A percentile compares a stretch with the other conserved stretches of the same genome.
These are phyloP conservation scores for Acronicta alni DNA, from an alignment of 2,888 invertebrate genomes.

Conservation along the genomic window DNA sequence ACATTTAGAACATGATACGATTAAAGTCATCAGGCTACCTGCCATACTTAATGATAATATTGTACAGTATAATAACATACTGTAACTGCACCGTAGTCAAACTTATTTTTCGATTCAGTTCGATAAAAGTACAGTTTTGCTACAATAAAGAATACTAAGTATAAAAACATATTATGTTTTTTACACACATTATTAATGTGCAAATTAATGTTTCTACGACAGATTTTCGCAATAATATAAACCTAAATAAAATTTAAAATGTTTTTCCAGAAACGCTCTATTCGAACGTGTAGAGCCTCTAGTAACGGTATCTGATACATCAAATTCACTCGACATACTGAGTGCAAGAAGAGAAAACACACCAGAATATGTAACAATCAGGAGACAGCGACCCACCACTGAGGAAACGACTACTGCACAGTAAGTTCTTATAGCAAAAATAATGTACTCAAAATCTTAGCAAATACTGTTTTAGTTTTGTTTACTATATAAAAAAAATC, in stretches of 20 bases:
- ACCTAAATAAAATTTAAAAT: neutral
- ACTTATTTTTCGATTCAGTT: too few relatives aligned
- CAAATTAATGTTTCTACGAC: too few relatives aligned
- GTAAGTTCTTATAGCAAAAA: constrained; percentile 71
- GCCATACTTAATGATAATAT: too few relatives aligned
- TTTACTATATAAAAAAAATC: neutral
- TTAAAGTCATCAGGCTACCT: too few relatives aligned
- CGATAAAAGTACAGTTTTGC: too few relatives aligned
- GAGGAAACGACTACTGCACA: constrained; percentile 84
- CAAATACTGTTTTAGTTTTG: neutral
- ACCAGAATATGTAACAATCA: constrained; percentile 92
- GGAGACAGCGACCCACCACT: constrained; percentile 88
- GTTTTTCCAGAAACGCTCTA: constrained; percentile 76
- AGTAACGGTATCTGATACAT: constrained; percentile 71
- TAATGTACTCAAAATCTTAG: neutral
- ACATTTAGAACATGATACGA: too few relatives aligned
- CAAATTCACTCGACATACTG: constrained; percentile 70
- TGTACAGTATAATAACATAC: too few relatives aligned
- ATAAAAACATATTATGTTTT: too few relatives aligned
- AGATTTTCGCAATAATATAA: too few relatives aligned
- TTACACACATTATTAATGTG: too few relatives aligned
- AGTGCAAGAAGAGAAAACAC: constrained; percentile 75
- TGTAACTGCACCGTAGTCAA: too few relatives aligned
- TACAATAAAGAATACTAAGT: too few relatives aligned
- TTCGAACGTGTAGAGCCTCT: constrained; percentile 79